Conservation (phyloP, 2,797 vertebrate genomes). For the Prionace glauca region DNA sequence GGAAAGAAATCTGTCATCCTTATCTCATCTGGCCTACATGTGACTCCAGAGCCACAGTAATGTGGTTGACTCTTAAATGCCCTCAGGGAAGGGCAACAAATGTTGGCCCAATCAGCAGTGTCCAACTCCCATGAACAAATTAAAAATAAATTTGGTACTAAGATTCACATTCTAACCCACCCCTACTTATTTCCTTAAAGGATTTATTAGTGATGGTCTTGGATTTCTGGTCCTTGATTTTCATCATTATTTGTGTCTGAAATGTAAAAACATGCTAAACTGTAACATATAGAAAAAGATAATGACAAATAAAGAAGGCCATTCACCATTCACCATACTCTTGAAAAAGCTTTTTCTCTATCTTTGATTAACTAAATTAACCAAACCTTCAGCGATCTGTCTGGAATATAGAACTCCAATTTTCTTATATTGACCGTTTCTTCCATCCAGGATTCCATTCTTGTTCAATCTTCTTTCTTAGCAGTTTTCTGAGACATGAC, state of each 20-base stretch:
- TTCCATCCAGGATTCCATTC: background rate
- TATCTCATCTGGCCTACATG: too few species aligned
- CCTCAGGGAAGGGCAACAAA: too few species aligned
- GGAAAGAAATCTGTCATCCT: too few species aligned
- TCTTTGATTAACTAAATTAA: background rate
- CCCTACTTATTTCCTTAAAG: too few species aligned
- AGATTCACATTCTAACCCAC: too few species aligned
- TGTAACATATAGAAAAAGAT: background rate
- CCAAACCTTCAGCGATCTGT: background rate
- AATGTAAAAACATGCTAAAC: background rate
- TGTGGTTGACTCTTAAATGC: too few species aligned
- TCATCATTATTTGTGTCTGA: background rate
- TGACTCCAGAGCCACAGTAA: too few species aligned
- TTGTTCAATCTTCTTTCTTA: background rate
- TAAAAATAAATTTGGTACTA: too few species aligned
- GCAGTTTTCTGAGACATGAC: background rate
- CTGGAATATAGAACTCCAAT: background rate
- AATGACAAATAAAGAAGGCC: background rate
- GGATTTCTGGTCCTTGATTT: background rate
- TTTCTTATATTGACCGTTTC: background rate
- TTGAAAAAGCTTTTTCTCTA: background rate
- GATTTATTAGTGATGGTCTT: background rate
- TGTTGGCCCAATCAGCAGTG: too few species aligned
- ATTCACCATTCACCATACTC: background rate
- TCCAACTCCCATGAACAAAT: too few species aligned